Percentiles rank a stretch among this genome's conserved stretches.
Conservation (phyloP, 2,888 invertebrate genomes). For the Bibio marci region DNA sequence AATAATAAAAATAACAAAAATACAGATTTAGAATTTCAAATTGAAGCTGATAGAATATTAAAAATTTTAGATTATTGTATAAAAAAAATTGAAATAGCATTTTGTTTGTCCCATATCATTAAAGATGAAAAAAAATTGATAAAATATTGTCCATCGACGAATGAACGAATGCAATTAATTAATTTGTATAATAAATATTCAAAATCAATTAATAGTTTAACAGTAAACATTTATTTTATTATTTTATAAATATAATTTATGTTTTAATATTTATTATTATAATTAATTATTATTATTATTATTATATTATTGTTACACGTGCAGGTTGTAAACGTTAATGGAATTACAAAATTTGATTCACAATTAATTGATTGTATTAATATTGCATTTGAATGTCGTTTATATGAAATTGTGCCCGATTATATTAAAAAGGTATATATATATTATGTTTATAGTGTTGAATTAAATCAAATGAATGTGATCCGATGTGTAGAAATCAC, state of each 20-base stretch:
- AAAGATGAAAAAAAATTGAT: not conserved
- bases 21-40: slow-evolving; percentile 34
- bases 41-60: slow-evolving; percentile 36
- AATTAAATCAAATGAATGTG: too few relatives aligned
- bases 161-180: too few relatives aligned
- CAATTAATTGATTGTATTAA: not conserved
- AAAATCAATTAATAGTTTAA: too few relatives aligned
- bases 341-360: not conserved
- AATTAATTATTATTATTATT: too few relatives aligned
- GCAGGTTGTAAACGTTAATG: not conserved
- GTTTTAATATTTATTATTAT: too few relatives aligned
- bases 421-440: slow-evolving; percentile 2
- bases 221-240: too few relatives aligned
- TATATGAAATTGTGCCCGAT: not conserved
- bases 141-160: too few relatives aligned
- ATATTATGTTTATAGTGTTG: not conserved
- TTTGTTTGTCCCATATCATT: slow-evolving; percentile 4
- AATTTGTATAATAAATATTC: too few relatives aligned
- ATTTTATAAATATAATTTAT: too few relatives aligned
- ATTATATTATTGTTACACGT: too few relatives aligned
- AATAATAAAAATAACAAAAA: slow-evolving; percentile 8
- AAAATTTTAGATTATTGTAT: slow-evolving; percentile 34
- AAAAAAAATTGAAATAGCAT: slow-evolving; percentile 21
- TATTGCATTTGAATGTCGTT: not conserved
- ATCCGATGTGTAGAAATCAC: too few relatives aligned